Evolutionary conservation across 2,113 vertebrate genomes (phyloP).

Genomic region (Ictidomys tridecemlineatus): DNA sequence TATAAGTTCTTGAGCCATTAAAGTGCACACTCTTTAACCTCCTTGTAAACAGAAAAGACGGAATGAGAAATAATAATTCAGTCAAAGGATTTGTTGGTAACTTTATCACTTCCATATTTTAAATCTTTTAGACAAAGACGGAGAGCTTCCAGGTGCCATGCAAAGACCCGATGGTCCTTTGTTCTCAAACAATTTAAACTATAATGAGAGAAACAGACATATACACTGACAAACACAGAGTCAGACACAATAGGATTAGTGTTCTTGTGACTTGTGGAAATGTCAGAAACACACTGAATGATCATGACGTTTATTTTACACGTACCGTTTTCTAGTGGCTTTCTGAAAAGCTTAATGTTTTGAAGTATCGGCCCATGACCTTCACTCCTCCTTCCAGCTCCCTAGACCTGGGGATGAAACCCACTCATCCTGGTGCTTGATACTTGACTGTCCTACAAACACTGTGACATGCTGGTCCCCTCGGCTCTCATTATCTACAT

Average conservation of each 20-base stretch:
- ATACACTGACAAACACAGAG: background rate
- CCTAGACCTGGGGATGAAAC: background rate
- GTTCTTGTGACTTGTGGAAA: background rate
- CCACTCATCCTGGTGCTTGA: background rate
- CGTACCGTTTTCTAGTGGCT: background rate
- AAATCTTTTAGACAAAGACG: background rate
- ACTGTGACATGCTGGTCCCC: background rate
- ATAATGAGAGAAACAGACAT: background rate
- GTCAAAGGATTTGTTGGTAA: background rate
- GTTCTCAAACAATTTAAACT: background rate
- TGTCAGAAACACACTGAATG: background rate
- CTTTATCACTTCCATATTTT: background rate
- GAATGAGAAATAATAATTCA: constrained; percentile 8
- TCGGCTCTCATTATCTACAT: background rate
- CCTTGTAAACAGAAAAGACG: background rate
- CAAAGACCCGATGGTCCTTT: background rate
- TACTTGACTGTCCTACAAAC: background rate
- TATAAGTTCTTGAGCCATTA: background rate
- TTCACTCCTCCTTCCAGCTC: background rate
- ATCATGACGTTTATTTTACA: background rate
- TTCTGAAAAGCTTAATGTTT: background rate
- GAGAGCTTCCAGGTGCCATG: background rate
- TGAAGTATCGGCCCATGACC: background rate
- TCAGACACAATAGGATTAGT: background rate
- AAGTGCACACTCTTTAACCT: background rate